Percentiles rank a stretch among this genome's conserved stretches.
Evolutionary conservation across 2,797 vertebrate species (phyloP).

Genomic region (Chelidonichthys spinosus): DNA sequence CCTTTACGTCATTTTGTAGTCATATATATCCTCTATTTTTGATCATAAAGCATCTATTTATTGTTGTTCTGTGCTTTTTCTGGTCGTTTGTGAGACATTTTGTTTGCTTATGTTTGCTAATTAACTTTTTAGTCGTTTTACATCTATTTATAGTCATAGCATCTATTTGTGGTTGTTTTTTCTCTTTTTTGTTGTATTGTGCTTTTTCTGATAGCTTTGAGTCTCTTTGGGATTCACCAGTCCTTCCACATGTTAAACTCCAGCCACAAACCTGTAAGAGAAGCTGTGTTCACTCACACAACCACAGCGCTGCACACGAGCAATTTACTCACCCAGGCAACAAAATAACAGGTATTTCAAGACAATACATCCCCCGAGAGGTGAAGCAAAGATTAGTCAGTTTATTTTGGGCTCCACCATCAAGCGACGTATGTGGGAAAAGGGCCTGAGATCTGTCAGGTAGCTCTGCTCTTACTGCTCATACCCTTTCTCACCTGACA

Average conservation of each 20-base stretch:
- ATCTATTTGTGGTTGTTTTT: background rate
- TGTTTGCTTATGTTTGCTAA: too few relatives aligned
- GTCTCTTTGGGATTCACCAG: background rate
- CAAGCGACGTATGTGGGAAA: constrained; percentile 18
- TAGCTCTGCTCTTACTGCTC: constrained; percentile 43
- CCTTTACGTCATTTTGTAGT: background rate
- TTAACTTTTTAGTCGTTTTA: background rate
- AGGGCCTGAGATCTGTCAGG: constrained; percentile 40
- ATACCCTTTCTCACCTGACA: constrained; percentile 41
- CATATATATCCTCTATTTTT: background rate
- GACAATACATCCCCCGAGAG: constrained; percentile 48
- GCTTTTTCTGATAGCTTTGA: background rate
- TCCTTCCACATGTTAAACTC: constrained; percentile 1
- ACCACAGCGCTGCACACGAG: constrained; percentile 10
- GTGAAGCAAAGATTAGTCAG: constrained; percentile 53
- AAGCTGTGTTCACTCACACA: background rate
- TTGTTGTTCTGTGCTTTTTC: background rate
- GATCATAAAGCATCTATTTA: background rate
- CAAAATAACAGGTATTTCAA: constrained; percentile 43
- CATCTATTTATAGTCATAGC: fast-evolving
- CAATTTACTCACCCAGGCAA: background rate
- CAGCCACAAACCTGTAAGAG: constrained; percentile 18
- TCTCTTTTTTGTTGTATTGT: background rate
- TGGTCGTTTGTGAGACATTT: too few relatives aligned
- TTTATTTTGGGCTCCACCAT: constrained; percentile 50